These are phyloP conservation scores for Mastacembelus armatus DNA, from an alignment of 2,797 vertebrate genomes.

Conservation along the genomic window DNA sequence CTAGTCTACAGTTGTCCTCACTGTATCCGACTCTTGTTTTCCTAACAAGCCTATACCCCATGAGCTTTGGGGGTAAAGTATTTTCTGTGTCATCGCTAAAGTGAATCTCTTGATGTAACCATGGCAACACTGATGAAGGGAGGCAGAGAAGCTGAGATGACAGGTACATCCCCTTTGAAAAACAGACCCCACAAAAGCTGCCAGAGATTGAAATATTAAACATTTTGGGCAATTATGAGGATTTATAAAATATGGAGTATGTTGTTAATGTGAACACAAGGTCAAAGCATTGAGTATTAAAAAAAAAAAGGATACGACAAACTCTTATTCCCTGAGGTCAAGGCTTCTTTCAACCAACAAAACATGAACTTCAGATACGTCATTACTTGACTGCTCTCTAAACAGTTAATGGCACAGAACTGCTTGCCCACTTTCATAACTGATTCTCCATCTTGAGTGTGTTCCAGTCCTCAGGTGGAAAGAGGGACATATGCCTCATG, in stretches of 20 bases:
- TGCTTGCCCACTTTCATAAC: neutral
- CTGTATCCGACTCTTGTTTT: conserved; percentile 37
- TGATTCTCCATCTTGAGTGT: neutral
- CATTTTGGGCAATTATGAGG: conserved; percentile 31
- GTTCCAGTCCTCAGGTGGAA: neutral
- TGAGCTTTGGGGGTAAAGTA: conserved; percentile 38
- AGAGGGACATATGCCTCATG: neutral
- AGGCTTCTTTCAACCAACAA: neutral
- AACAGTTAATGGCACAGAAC: neutral
- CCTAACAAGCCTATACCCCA: conserved; percentile 29
- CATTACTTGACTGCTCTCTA: too few species aligned
- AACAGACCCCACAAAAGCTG: conserved; percentile 23
- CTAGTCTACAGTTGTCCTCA: conserved; percentile 19
- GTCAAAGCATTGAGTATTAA: neutral
- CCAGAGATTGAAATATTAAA: conserved; percentile 56
- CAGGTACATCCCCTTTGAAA: conserved; percentile 50
- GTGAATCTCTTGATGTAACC: conserved; percentile 62
- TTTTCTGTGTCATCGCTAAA: conserved; percentile 58
- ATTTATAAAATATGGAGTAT: conserved; percentile 49
- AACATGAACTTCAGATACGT: too few species aligned
- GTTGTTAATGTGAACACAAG: conserved; percentile 19
- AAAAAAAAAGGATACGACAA: conserved; percentile 4
- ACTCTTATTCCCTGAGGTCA: neutral
- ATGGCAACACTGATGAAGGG: conserved; percentile 65
- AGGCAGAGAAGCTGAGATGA: conserved; percentile 37